These are phyloP conservation scores for Todus mexicanus DNA, from an alignment of 2,797 vertebrate species.

Conservation along the genomic window DNA sequence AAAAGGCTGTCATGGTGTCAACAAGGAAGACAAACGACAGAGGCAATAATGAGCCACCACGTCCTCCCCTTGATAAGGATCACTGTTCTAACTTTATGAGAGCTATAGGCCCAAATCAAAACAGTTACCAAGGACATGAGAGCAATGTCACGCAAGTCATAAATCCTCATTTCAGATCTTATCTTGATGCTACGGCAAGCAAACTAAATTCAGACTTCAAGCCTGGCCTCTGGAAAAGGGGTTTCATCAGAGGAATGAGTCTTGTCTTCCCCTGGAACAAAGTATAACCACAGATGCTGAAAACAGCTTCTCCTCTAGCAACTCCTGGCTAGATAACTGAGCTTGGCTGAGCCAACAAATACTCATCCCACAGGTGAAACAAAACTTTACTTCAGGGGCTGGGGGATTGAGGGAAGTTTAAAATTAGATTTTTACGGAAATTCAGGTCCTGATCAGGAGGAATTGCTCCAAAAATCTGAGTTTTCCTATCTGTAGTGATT, in stretches of 20 bases:
- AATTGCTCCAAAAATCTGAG: background rate
- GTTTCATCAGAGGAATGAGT: background rate
- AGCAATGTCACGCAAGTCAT: background rate
- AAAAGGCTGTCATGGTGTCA: background rate
- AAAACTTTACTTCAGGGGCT: background rate
- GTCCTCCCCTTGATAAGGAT: rapidly evolving
- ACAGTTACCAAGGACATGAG: background rate
- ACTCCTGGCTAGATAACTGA: background rate
- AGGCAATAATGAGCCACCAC: background rate
- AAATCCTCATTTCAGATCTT: background rate
- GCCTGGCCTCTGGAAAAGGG: background rate
- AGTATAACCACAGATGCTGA: background rate
- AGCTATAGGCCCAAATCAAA: background rate
- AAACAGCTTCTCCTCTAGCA: background rate
- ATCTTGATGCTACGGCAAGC: background rate
- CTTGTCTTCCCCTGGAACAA: background rate
- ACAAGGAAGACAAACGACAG: background rate
- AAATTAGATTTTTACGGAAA: background rate
- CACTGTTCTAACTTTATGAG: background rate
- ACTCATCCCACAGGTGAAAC: background rate
- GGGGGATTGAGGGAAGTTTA: background rate
- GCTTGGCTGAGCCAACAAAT: background rate
- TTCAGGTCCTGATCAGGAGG: background rate
- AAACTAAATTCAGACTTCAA: background rate
- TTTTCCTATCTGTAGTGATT: background rate